These are phyloP conservation scores for Cosmorhoe ocellata DNA, from an alignment of 2,888 invertebrate species.

Conservation along the genomic window DNA sequence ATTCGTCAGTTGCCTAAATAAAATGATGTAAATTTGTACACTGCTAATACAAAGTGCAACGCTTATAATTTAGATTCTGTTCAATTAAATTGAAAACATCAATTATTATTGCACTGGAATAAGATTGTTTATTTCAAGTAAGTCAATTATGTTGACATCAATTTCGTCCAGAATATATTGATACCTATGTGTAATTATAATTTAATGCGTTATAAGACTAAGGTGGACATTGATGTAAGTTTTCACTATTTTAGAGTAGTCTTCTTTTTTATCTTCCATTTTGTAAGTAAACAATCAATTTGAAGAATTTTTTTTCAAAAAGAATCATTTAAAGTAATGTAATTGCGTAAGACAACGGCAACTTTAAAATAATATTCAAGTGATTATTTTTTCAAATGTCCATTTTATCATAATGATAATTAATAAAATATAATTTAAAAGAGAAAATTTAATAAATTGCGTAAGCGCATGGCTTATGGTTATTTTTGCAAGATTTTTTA, in stretches of 20 bases:
- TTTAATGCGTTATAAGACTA: background rate
- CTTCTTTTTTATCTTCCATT: constrained; percentile 6
- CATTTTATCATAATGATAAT: constrained; percentile 1
- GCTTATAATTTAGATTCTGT: constrained; percentile 13
- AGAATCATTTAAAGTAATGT: too few species aligned
- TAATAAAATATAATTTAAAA: background rate
- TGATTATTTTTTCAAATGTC: background rate
- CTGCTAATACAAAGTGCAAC: constrained; percentile 12
- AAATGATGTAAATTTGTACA: constrained; percentile 22
- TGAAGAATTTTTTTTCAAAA: too few species aligned
- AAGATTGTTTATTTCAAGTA: constrained; percentile 17
- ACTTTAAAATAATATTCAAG: too few species aligned
- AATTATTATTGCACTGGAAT: constrained; percentile 1
- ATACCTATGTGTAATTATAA: constrained; percentile 5
- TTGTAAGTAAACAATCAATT: background rate
- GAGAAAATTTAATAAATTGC: constrained; percentile 12
- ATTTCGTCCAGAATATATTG: constrained; percentile 23
- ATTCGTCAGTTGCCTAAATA: constrained; percentile 29
- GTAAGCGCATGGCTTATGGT: constrained; percentile 1
- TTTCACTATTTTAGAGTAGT: background rate
- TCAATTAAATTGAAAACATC: constrained; percentile 20
- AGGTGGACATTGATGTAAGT: constrained; percentile 4
- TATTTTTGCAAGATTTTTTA: constrained; percentile 11
- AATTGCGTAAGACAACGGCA: too few species aligned
- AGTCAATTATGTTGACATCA: constrained; percentile 25